Percentiles rank a stretch among this genome's conserved stretches.
These are phyloP conservation scores for Lota lota DNA, from an alignment of 2,113 vertebrate genomes.

Conservation along the genomic window DNA sequence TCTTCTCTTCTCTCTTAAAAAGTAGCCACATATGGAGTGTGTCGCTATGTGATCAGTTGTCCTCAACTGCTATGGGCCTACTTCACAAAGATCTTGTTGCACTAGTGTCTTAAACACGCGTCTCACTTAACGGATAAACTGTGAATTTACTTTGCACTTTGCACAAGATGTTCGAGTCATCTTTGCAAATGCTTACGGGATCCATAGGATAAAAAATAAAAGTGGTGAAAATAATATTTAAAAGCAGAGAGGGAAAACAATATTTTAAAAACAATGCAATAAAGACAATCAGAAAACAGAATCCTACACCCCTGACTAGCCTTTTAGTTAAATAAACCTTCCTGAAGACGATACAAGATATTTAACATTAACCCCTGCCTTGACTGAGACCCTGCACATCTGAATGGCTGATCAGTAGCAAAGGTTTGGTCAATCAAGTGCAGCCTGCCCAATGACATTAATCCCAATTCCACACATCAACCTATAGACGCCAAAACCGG, in stretches of 20 bases:
- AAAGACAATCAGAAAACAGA: conserved; percentile 27
- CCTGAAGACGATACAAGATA: conserved; percentile 40
- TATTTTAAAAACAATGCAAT: conserved; percentile 20
- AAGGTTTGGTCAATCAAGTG: conserved; percentile 24
- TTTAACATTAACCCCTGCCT: conserved; percentile 30
- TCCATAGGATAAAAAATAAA: conserved; percentile 32
- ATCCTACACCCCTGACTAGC: conserved; percentile 37
- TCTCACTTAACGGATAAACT: conserved; percentile 45
- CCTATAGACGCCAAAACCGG: conserved; percentile 20
- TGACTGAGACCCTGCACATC: conserved; percentile 46
- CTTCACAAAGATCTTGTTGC: conserved; percentile 11
- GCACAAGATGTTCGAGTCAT: conserved; percentile 61
- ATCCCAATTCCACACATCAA: conserved; percentile 12
- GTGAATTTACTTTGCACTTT: conserved; percentile 68
- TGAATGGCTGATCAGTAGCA: conserved; percentile 69
- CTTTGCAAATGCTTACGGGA: conserved; percentile 40
- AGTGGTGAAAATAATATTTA: conserved; percentile 1
- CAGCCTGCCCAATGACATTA: conserved; percentile 12
- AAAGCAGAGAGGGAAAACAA: conserved; percentile 8
- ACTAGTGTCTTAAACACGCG: conserved; percentile 19
- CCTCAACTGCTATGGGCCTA: conserved; percentile 16
- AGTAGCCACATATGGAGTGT: conserved; percentile 50
- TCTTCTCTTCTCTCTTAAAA: conserved; percentile 13
- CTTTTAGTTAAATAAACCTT: conserved; percentile 47
- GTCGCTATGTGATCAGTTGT: conserved; percentile 42